These are phyloP conservation scores for Sarotherodon lohbergeri DNA, from an alignment of 2,113 vertebrate genomes.

Conservation along the genomic window DNA sequence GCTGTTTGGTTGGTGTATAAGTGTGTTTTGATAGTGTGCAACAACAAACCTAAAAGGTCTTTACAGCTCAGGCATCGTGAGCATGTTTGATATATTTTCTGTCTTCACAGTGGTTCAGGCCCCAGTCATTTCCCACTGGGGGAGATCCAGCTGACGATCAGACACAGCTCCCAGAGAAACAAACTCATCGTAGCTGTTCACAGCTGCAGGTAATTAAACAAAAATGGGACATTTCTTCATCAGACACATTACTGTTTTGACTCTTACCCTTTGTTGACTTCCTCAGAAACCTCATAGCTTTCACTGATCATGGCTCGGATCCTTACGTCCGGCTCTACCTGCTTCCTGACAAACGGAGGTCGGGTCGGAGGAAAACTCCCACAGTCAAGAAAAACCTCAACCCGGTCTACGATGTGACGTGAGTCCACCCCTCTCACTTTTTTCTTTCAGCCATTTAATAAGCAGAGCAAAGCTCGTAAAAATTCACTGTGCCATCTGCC, in stretches of 20 bases:
- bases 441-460: accelerated
- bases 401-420: slow-evolving; percentile 91
- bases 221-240: accelerated
- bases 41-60: neutral
- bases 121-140: slow-evolving; percentile 83
- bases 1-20: neutral
- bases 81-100: neutral
- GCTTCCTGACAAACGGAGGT: slow-evolving; percentile 91
- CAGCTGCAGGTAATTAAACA: slow-evolving; percentile 78
- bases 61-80: neutral
- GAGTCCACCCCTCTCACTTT: neutral
- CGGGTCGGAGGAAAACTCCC: slow-evolving; percentile 91
- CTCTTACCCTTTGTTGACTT: neutral
- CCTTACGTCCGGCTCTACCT: slow-evolving; percentile 94
- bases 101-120: slow-evolving; percentile 79
- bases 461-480: neutral
- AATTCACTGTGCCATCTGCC: accelerated
- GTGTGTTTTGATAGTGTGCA: neutral
- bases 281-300: slow-evolving; percentile 87
- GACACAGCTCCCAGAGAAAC: slow-evolving; percentile 92
- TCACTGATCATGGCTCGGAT: slow-evolving; percentile 88
- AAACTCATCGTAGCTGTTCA: slow-evolving; percentile 92
- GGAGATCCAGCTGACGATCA: slow-evolving; percentile 88
- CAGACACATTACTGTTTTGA: accelerated
- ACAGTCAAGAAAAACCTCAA: slow-evolving; percentile 88